Base-by-base conservation (phyloP, 1,140 invertebrate genomes). In the silkworm (Bombyx mori) region DNA sequence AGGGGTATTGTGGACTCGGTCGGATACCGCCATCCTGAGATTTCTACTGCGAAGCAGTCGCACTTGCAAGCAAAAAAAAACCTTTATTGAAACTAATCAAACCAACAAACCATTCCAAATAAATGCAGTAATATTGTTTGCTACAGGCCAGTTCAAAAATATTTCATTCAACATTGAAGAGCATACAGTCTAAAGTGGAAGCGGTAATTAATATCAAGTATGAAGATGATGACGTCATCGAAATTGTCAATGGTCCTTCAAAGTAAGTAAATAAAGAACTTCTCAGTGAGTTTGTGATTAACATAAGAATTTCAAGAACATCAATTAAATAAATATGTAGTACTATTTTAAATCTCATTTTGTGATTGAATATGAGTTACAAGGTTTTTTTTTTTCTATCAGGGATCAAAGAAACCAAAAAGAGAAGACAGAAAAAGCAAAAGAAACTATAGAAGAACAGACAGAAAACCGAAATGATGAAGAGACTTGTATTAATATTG, bases 161-260 rank as follows among this genome's bases (percentile, higher is more conserved):
- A 70, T 85, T 87, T 71, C 82, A 87, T 66, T 82, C 82, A 1
- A 75, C 82, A 47, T 66, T 87, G 57, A 87, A 87, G 60, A 80
- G 75, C 44, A 87, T 87, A 18, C 82, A 87, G 62, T 56, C 73
- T 2, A 87, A 85, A 67, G 81, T 84, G 12, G 84, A 87, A 56
- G 82, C 82, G n/a, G 82, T 87, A 2, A 74, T 87, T 56, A 85
- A 85, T 60, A 87, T 87, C 42, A 87, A 87, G 59, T 87, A 78
- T 54, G 84, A 87, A 65, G 84, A 87, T 52, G 84, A 87, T 56
- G 84, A 87, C 56, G 82, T 84, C 0, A 76, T 86, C 6, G 84
- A 87, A 72, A 65, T 87, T 12, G 66, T 82, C 6, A 87, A 87
- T 63, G 84, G 84, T 54, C 73, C 82, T 6, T 42, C 71, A 10